Evolutionary conservation across 2,113 vertebrate genomes (phyloP), one percentile per base, ranked within the genome.

Genomic region (Maccullochella peelii): DNA sequence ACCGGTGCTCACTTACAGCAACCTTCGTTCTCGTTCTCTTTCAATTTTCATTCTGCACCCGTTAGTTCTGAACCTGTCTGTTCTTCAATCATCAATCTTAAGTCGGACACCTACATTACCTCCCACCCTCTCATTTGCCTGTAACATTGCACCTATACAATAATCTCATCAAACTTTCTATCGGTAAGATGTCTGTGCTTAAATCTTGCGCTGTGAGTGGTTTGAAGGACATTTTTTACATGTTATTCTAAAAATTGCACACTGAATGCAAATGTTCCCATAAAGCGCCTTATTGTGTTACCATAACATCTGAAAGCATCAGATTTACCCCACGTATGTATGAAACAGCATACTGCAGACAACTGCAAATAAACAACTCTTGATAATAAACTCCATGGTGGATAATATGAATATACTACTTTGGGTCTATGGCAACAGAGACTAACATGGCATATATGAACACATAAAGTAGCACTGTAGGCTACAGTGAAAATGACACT

Each of bases 341-440:
- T 70, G 30, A 68, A 82, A 68, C 47, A 66, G 44, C 52, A 71
- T 52, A 40, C 78, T 84, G 52, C 9, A 55, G 69, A 33, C 27
- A 30, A 21, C 33, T 78, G 33, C 33, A 70, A 79, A 78, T 55
- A 55, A 73, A 33, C 27, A 30, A 21, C 33, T 78, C 15, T 42
- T 8, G 12, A 55, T 27, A 25, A 72, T 61, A 50, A 80, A 72
- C 54, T 82, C 70, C 18, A 36, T 10, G 44, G 55, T 25, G 52
- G 50, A 62, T 15, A 8, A 66, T 30, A 71, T 27, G 9, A 68
- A 80, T 7, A 76, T 15, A 67, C 55, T 82, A 67, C 59, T 70
- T 65, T 74, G 77, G 4, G 4, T 69, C 73, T 73, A 88, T 92
- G 88, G 89, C 90, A 92, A 23, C 85, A 59, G 63, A 87, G 73